phyloP scores from a whole-genome alignment of 2,888 invertebrate genomes.

The Koerneria pararmatus region DNA sequence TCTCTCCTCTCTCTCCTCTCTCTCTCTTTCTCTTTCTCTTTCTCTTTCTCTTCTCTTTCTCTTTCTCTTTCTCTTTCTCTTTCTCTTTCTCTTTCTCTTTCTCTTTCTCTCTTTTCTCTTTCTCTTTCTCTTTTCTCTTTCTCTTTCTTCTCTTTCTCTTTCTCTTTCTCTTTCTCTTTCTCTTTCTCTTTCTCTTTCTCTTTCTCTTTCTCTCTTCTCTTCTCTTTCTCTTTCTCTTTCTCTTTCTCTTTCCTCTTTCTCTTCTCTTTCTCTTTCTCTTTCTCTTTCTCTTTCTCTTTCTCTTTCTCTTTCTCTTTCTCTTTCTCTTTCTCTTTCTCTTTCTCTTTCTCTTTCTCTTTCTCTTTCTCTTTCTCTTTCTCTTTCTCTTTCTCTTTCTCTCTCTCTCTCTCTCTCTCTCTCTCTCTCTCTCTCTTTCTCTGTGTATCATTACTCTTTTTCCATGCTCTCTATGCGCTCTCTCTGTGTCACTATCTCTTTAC shows the following conservation, averaged over 20 bases:
- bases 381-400: background rate
- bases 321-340: background rate
- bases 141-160: slow-evolving; percentile 7
- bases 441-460: background rate
- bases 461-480: no score
- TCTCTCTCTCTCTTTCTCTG: background rate
- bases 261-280: slow-evolving; percentile 1
- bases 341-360: background rate
- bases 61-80: background rate
- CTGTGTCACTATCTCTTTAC: no score
- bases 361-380: slow-evolving; percentile 2
- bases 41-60: background rate
- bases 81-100: background rate
- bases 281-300: slow-evolving; percentile 7
- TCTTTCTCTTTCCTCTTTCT: background rate
- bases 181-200: slow-evolving; percentile 2
- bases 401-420: slow-evolving; percentile 8
- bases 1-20: slow-evolving; percentile 5
- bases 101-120: background rate
- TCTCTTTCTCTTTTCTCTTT: background rate
- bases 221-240: background rate
- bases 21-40: slow-evolving; percentile 8
- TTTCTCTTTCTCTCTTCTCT: slow-evolving; percentile 14
- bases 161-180: slow-evolving; percentile 6
- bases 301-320: background rate